Percentiles rank a stretch among this genome's conserved stretches.
Evolutionary conservation across 2,888 invertebrate genomes (phyloP).

Genomic region (Nudaria mundana): DNA sequence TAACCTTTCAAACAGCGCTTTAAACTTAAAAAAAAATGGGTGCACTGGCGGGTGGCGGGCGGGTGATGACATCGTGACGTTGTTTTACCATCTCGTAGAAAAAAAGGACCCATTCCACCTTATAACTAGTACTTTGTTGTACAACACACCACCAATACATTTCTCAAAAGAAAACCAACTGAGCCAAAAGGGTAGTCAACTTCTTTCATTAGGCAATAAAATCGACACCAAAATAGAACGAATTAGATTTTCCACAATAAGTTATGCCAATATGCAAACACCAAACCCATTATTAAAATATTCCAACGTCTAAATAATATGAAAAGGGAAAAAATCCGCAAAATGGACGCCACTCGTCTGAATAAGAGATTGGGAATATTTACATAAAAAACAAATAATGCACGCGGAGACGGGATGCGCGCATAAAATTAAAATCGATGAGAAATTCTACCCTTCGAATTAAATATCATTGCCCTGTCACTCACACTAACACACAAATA

Average conservation of each 20-base stretch:
- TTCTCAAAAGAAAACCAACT: too few species aligned
- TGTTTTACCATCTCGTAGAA: too few species aligned
- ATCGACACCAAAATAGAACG: slow-evolving; percentile 10
- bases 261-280: slow-evolving; percentile 46
- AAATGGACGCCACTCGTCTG: slow-evolving; percentile 68
- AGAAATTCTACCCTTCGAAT: slow-evolving; percentile 78
- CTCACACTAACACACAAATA: slow-evolving; percentile 44
- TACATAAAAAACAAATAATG: slow-evolving; percentile 80
- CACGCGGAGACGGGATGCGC: slow-evolving; percentile 74
- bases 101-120: too few species aligned
- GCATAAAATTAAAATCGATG: slow-evolving; percentile 82
- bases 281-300: slow-evolving; percentile 57
- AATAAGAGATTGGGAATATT: slow-evolving; percentile 72
- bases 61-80: too few species aligned
- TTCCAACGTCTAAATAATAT: slow-evolving; percentile 60
- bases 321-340: slow-evolving; percentile 60
- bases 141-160: too few species aligned
- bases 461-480: slow-evolving; percentile 76
- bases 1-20: too few species aligned
- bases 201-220: too few species aligned
- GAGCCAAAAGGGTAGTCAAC: too few species aligned
- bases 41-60: too few species aligned
- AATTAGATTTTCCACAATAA: slow-evolving; percentile 27
- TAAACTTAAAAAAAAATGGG: too few species aligned
- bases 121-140: too few species aligned